A percentile compares a stretch with the other conserved stretches of the same genome.
Conservation (phyloP, 2,797 vertebrate genomes). For the Notoglanidium macrostoma region DNA sequence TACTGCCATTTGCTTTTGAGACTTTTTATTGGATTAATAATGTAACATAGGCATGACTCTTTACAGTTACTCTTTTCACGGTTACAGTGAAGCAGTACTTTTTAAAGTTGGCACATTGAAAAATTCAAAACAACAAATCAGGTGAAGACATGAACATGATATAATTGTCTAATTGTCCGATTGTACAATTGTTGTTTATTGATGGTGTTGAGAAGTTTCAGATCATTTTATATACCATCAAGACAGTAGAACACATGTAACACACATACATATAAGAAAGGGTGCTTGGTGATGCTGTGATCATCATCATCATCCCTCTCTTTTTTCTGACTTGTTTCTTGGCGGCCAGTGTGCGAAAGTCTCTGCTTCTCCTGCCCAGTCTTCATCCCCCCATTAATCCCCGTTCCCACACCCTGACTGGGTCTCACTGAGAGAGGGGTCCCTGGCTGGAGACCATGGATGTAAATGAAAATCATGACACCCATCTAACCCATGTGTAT, state of each 20-base stretch:
- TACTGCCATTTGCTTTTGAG: conserved; percentile 55
- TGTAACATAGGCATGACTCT: conserved; percentile 30
- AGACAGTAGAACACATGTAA: neutral
- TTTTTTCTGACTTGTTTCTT: conserved; percentile 64
- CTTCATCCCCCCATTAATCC: conserved; percentile 66
- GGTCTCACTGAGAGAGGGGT: conserved; percentile 82
- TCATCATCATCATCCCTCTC: conserved; percentile 25
- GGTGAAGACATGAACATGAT: neutral
- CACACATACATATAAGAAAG: neutral
- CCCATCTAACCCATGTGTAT: conserved; percentile 78
- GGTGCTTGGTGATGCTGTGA: conserved; percentile 15
- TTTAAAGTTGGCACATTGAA: neutral
- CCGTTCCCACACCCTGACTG: conserved; percentile 68
- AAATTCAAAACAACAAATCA: neutral
- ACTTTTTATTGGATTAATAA: conserved; percentile 54
- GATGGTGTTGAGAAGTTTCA: neutral
- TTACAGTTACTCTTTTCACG: neutral
- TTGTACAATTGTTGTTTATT: neutral
- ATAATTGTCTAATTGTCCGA: neutral
- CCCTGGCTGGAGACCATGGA: conserved; percentile 80
- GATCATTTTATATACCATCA: neutral
- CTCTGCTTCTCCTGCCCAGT: conserved; percentile 82
- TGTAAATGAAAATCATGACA: conserved; percentile 78
- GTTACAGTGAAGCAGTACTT: neutral
- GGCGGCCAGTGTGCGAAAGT: conserved; percentile 71